Evolutionary conservation across 2,113 vertebrate genomes (phyloP).

Genomic region (Macroglossus sobrinus): DNA sequence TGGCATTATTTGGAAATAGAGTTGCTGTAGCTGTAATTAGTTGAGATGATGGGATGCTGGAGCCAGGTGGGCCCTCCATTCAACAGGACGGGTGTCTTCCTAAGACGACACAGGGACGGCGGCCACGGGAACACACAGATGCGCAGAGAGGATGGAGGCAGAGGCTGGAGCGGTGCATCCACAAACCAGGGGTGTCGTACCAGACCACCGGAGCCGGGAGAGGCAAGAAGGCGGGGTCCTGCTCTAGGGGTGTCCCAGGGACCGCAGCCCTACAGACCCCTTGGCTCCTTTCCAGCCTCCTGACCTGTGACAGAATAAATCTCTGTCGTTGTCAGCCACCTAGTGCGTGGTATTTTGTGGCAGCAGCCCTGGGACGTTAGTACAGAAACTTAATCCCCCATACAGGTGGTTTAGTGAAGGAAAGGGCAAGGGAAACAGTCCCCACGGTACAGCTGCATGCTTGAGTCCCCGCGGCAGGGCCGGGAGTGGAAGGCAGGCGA

Average conservation of each 20-base stretch:
- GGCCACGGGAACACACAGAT: neutral
- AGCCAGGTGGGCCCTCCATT: neutral
- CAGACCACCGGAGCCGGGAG: neutral
- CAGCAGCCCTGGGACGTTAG: neutral
- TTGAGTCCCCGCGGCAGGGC: neutral
- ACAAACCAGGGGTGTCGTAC: neutral
- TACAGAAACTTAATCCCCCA: neutral
- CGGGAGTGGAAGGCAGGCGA: neutral
- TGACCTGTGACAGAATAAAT: neutral
- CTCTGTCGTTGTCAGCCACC: neutral
- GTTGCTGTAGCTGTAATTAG: neutral
- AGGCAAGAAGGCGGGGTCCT: too few species aligned
- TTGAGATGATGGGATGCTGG: neutral
- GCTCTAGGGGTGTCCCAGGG: too few species aligned
- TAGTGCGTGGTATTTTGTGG: neutral
- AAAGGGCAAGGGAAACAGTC: neutral
- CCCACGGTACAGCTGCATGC: neutral
- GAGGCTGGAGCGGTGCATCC: fast-evolving
- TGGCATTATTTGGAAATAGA: neutral
- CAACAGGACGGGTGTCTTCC: neutral
- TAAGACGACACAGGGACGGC: neutral
- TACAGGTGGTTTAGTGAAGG: too few species aligned
- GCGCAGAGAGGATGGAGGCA: too few species aligned
- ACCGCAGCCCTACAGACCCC: fast-evolving
- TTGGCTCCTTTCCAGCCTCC: neutral